phyloP scores from a whole-genome alignment of 2,797 vertebrate species.

The Fundulus diaphanus region DNA sequence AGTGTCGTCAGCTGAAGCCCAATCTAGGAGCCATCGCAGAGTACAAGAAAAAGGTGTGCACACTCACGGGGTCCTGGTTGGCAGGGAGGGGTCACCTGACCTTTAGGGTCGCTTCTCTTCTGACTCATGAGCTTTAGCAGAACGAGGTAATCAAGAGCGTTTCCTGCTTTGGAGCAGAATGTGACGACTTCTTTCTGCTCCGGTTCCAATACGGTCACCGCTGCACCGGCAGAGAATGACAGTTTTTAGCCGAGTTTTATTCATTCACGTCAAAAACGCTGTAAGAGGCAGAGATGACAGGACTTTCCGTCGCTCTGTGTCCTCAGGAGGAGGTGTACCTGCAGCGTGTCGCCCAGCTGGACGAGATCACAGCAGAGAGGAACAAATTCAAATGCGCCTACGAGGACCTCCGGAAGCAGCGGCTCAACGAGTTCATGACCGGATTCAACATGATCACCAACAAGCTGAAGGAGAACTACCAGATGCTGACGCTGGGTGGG shows the following conservation, averaged over 20 bases:
- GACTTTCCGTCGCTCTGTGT: background rate
- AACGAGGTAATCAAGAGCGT: no score
- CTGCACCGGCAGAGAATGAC: background rate
- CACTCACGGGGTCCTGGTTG: background rate
- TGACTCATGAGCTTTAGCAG: no score
- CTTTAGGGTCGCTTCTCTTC: background rate
- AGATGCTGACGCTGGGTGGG: conserved; percentile 96
- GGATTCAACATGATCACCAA: conserved; percentile 97
- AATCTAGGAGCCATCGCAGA: conserved; percentile 92
- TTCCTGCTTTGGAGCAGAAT: no score
- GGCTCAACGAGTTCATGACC: conserved; percentile 97
- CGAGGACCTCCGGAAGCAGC: conserved; percentile 91
- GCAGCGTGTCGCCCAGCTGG: conserved; percentile 91
- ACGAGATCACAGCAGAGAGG: conserved; percentile 89
- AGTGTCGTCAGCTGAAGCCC: conserved; percentile 89
- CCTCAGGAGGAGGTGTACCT: conserved; percentile 93
- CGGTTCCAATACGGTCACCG: background rate
- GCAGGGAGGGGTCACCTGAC: background rate
- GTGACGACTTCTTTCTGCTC: background rate
- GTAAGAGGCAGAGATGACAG: background rate
- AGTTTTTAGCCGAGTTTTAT: background rate
- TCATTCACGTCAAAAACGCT: background rate
- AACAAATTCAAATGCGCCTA: conserved; percentile 89
- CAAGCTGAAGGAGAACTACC: conserved; percentile 98
- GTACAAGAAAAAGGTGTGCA: conserved; percentile 90